phyloP scores from a whole-genome alignment of 2,888 invertebrate genomes.

The Chouioia cunea region DNA sequence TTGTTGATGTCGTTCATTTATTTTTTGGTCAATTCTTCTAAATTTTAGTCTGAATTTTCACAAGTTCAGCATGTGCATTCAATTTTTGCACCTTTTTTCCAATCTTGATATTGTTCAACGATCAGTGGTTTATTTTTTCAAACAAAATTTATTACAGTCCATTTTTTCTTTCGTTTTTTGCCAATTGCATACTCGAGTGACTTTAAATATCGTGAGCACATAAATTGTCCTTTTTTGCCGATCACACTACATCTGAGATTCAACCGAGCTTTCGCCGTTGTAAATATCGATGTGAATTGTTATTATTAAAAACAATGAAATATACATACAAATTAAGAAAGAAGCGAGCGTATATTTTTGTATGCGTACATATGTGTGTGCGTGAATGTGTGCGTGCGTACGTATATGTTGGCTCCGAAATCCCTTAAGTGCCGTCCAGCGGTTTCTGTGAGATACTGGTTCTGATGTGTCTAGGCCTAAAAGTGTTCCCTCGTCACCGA shows the following conservation, averaged over 20 bases:
- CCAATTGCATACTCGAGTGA: no score
- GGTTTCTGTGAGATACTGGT: conserved; percentile 68
- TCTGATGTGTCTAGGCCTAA: conserved; percentile 78
- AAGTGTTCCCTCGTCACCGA: conserved; percentile 93
- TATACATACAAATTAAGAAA: background rate
- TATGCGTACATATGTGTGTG: no score
- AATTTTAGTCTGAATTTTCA: no score
- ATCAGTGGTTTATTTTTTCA: background rate
- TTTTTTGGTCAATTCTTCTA: no score
- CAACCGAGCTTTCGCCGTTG: conserved; percentile 21
- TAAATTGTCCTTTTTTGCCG: no score
- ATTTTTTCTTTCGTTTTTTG: no score
- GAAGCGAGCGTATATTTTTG: background rate
- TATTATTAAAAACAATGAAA: background rate
- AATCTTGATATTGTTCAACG: conserved; percentile 5
- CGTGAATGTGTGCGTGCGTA: no score
- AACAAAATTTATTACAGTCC: background rate
- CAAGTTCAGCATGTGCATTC: conserved; percentile 17
- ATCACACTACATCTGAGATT: background rate
- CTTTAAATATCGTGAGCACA: no score
- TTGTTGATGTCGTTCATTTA: conserved; percentile 7
- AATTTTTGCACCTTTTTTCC: no score
- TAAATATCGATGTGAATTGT: conserved; percentile 3
- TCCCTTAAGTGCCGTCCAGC: conserved; percentile 64
- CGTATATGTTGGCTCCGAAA: conserved; percentile 48